Evolutionary conservation across 2,113 vertebrate genomes (phyloP).

Genomic region (Puffinus mauretanicus): DNA sequence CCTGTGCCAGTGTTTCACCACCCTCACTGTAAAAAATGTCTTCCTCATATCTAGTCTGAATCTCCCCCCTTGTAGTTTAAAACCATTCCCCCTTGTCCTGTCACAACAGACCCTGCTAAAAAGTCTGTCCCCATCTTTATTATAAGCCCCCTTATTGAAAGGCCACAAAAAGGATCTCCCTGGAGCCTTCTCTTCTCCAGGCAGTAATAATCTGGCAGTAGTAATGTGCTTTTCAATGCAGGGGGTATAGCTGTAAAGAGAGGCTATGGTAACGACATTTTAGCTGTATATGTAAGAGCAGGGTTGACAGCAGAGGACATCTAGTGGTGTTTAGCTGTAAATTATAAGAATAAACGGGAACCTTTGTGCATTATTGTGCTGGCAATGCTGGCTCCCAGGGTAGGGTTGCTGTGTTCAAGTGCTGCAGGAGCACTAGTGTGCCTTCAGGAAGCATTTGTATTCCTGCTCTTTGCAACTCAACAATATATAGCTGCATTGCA

Average conservation of each 20-base stretch:
- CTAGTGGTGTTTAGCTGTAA: slow-evolving; percentile 34
- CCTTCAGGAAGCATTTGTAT: neutral
- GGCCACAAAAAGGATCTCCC: accelerated
- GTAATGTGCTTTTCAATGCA: neutral
- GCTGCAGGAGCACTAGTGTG: neutral
- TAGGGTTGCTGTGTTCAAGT: neutral
- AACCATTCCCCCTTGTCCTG: neutral
- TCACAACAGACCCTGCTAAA: neutral
- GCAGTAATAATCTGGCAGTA: neutral
- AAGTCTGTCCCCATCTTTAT: neutral
- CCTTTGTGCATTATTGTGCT: accelerated
- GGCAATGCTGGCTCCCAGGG: neutral
- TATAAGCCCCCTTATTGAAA: neutral
- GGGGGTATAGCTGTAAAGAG: accelerated
- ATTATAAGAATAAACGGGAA: neutral
- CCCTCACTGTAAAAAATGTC: accelerated
- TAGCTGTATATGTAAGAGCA: neutral
- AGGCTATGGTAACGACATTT: neutral
- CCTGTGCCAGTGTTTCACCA: neutral
- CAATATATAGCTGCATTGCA: neutral
- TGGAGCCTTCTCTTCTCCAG: neutral
- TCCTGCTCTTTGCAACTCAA: neutral
- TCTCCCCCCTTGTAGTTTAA: neutral
- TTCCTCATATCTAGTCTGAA: neutral
- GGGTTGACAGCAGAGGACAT: slow-evolving; percentile 32